Evolutionary conservation across 2,888 invertebrate species (phyloP).

Genomic region (Toxonevra muliebris): DNA sequence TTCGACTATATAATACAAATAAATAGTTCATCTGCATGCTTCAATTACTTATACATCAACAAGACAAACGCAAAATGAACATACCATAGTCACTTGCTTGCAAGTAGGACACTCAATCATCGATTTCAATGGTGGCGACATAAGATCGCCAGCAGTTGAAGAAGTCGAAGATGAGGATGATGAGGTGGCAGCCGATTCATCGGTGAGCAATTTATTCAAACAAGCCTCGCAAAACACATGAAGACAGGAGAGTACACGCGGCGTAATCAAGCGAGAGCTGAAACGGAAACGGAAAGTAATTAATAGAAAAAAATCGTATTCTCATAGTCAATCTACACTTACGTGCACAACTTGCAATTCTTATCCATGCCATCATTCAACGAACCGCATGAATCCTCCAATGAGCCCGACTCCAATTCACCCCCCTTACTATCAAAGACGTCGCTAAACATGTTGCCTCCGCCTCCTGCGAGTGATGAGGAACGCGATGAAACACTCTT

Average conservation of each 20-base stretch:
- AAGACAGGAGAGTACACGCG: slow-evolving; percentile 90
- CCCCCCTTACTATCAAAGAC: slow-evolving; percentile 56
- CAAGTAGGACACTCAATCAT: slow-evolving; percentile 79
- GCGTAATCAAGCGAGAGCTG: slow-evolving; percentile 79
- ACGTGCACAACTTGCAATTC: slow-evolving; percentile 75
- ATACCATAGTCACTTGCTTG: slow-evolving; percentile 84
- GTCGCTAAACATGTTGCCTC: slow-evolving; percentile 45
- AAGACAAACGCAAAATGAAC: slow-evolving; percentile 17
- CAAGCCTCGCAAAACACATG: slow-evolving; percentile 96
- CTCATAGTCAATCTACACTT: slow-evolving; percentile 54
- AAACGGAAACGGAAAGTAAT: slow-evolving; percentile 47
- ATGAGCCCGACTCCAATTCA: slow-evolving; percentile 57
- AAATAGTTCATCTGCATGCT: neutral
- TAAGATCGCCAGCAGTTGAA: slow-evolving; percentile 49
- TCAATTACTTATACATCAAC: too few species aligned
- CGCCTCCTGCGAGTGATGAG: slow-evolving; percentile 37
- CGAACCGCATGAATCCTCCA: slow-evolving; percentile 62
- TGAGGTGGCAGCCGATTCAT: slow-evolving; percentile 69
- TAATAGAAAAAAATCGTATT: neutral
- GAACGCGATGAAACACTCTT: slow-evolving; percentile 42
- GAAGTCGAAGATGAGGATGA: slow-evolving; percentile 67
- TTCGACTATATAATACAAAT: neutral
- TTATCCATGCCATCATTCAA: slow-evolving; percentile 67
- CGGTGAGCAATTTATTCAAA: slow-evolving; percentile 80
- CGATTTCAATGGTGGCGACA: slow-evolving; percentile 42